These are phyloP conservation scores for Hydrotaea diabolus DNA, from an alignment of 2,888 invertebrate species.

Conservation along the genomic window DNA sequence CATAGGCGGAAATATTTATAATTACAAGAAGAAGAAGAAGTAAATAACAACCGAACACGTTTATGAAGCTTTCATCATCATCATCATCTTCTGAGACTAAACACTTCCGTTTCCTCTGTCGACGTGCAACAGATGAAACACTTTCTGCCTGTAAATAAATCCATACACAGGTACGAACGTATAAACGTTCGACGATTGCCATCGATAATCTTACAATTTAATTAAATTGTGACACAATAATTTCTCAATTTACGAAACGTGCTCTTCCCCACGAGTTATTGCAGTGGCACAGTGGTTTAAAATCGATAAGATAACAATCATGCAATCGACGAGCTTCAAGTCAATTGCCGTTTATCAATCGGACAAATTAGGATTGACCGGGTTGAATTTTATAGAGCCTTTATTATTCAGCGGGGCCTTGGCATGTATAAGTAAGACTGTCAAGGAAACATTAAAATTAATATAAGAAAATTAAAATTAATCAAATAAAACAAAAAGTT, in stretches of 20 bases:
- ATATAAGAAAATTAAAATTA: too few relatives aligned
- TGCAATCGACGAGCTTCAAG: too few relatives aligned
- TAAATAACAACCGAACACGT: too few relatives aligned
- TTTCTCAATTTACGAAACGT: not conserved
- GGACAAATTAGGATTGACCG: too few relatives aligned
- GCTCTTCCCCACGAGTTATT: not conserved
- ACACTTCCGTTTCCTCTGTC: not conserved
- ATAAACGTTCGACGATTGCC: not conserved
- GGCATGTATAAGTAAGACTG: too few relatives aligned
- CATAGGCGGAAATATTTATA: not conserved
- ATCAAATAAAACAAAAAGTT: too few relatives aligned
- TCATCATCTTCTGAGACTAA: not conserved
- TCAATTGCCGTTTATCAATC: too few relatives aligned
- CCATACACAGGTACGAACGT: not conserved
- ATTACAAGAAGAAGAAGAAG: too few relatives aligned
- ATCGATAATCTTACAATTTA: conserved; percentile 12
- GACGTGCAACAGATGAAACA: not conserved
- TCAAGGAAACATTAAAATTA: too few relatives aligned
- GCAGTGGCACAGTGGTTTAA: not conserved
- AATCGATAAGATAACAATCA: too few relatives aligned
- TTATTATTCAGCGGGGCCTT: too few relatives aligned
- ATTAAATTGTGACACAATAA: not conserved
- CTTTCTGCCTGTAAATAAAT: not conserved
- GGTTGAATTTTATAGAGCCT: too few relatives aligned
- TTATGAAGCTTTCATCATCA: not conserved